Percentiles rank a stretch among this genome's conserved stretches.
These are phyloP conservation scores for Acanthurus lineatus DNA, from an alignment of 2,797 vertebrate species.

Conservation along the genomic window DNA sequence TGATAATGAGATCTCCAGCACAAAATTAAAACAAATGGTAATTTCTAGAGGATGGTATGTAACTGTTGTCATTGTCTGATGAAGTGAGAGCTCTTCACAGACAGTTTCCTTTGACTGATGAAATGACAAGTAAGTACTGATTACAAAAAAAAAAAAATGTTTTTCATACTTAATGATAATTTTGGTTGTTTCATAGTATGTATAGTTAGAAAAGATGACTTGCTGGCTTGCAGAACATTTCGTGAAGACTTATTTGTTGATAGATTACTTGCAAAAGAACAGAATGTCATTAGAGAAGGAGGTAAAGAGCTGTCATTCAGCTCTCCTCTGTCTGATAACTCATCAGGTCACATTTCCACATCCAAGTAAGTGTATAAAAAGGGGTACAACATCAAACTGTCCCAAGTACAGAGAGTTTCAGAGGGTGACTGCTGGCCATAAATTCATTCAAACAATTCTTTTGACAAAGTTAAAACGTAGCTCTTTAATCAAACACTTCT, in stretches of 20 bases:
- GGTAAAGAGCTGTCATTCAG: constrained; percentile 17
- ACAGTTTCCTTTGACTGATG: constrained; percentile 8
- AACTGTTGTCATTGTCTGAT: constrained; percentile 1
- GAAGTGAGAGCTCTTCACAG: constrained; percentile 1
- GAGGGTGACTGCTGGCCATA: constrained; percentile 1
- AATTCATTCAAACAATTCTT: constrained; percentile 15
- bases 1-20: constrained; percentile 6
- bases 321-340: constrained; percentile 15
- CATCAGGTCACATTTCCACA: constrained; percentile 45
- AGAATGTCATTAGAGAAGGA: constrained; percentile 21
- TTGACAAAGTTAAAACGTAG: constrained; percentile 6
- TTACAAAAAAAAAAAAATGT: too few relatives aligned
- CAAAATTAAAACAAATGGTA: constrained; percentile 33
- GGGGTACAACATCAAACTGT: constrained; percentile 35
- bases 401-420: not conserved
- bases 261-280: constrained; percentile 34
- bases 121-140: constrained; percentile 4
- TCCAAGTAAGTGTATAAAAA: constrained; percentile 25
- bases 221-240: constrained; percentile 40
- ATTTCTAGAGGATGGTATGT: constrained; percentile 17
- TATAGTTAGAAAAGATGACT: constrained; percentile 33
- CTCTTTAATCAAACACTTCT: constrained; percentile 36
- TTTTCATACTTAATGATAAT: not conserved
- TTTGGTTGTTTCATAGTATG: constrained; percentile 34
- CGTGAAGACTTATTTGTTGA: constrained; percentile 26